Evolutionary conservation across 2,113 vertebrate species (phyloP).

Genomic region (Stercorarius parasiticus): DNA sequence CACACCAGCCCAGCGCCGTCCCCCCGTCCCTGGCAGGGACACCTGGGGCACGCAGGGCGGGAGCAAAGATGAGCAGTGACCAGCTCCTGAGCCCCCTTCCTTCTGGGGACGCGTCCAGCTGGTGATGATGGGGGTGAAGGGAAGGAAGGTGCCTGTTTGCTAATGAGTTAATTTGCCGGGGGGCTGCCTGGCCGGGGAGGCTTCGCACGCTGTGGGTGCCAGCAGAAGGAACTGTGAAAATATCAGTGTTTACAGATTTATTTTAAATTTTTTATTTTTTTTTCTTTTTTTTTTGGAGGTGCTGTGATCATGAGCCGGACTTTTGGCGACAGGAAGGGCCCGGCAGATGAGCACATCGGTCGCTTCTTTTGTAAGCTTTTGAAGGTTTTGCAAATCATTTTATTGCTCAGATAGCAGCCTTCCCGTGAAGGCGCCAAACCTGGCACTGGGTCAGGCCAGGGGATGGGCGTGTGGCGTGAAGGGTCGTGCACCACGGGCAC

Average conservation of each 20-base stretch:
- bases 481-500: fast-evolving
- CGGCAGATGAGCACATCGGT: background rate
- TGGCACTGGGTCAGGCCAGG: background rate
- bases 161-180: background rate
- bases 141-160: background rate
- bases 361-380: background rate
- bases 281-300: background rate
- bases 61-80: background rate
- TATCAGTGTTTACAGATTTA: background rate
- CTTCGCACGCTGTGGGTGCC: background rate
- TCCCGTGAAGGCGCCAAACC: background rate
- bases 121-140: fast-evolving
- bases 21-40: background rate
- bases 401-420: background rate
- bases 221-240: background rate
- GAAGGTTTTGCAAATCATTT: background rate
- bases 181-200: background rate
- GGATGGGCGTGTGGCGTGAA: fast-evolving
- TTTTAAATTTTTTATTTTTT: background rate
- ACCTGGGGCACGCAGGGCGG: background rate
- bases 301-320: background rate
- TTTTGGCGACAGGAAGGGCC: background rate
- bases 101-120: background rate
- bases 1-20: background rate
- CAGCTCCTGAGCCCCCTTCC: background rate